Conservation (phyloP, 2,797 vertebrate genomes). For the Anomalospiza imberbis region DNA sequence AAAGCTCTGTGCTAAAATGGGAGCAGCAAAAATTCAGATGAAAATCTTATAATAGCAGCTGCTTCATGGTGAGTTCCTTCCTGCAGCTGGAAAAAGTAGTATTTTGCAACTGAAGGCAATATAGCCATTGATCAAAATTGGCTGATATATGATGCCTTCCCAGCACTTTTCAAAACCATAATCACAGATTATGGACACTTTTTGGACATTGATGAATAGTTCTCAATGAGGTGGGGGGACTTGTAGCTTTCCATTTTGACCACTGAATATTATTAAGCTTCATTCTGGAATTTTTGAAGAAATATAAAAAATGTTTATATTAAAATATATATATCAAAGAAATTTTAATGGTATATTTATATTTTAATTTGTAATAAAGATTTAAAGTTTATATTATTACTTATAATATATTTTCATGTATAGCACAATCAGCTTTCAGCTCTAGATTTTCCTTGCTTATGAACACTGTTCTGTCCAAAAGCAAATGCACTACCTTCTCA, state of each 20-base stretch:
- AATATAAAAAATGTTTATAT: background rate
- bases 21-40: background rate
- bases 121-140: conserved; percentile 3
- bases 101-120: conserved; percentile 23
- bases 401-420: background rate
- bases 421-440: background rate
- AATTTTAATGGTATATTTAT: background rate
- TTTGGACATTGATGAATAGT: background rate
- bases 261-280: background rate
- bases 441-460: background rate
- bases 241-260: background rate
- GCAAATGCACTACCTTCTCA: background rate
- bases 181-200: background rate
- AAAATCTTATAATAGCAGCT: conserved; percentile 9
- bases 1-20: conserved; percentile 2
- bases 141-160: conserved; percentile 5
- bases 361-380: background rate
- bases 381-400: background rate
- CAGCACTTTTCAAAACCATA: background rate
- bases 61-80: background rate
- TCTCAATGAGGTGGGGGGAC: background rate
- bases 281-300: background rate
- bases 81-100: conserved; percentile 12
- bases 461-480: background rate
- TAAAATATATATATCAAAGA: background rate